Percentiles rank a stretch among this genome's conserved stretches.
These are phyloP conservation scores for Hyphantria cunea DNA, from an alignment of 1,140 invertebrate species.

Conservation along the genomic window DNA sequence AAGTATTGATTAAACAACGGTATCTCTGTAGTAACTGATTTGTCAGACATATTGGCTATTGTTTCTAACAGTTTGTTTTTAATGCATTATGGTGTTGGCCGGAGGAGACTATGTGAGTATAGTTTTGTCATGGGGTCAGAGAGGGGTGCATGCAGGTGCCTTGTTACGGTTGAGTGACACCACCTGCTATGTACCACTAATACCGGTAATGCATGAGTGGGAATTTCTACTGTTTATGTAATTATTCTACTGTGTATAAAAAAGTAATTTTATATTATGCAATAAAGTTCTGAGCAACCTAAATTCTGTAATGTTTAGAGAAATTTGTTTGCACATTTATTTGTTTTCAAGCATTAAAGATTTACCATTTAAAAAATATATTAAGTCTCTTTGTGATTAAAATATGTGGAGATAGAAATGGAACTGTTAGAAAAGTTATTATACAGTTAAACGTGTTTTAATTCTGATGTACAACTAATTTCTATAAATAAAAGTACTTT, in stretches of 20 bases:
- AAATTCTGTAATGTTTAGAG: background rate
- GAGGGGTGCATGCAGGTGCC: constrained; percentile 68
- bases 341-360: too few species aligned
- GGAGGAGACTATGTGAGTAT: constrained; percentile 43
- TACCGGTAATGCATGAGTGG: constrained; percentile 63
- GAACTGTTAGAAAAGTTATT: too few species aligned
- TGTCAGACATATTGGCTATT: constrained; percentile 40
- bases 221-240: constrained; percentile 45
- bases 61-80: constrained; percentile 44
- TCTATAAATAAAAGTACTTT: too few species aligned
- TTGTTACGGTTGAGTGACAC: constrained; percentile 57
- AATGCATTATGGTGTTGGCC: constrained; percentile 32
- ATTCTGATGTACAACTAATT: too few species aligned
- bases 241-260: constrained; percentile 16
- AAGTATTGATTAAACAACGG: constrained; percentile 75
- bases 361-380: too few species aligned
- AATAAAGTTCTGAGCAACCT: background rate
- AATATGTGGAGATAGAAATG: too few species aligned
- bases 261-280: constrained; percentile 9
- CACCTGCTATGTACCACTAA: constrained; percentile 65
- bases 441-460: too few species aligned
- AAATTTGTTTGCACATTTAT: background rate
- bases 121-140: constrained; percentile 48
- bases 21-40: constrained; percentile 53
- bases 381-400: too few species aligned